Conservation (phyloP, 2,113 vertebrate genomes). For the Brevimyrus niger region DNA sequence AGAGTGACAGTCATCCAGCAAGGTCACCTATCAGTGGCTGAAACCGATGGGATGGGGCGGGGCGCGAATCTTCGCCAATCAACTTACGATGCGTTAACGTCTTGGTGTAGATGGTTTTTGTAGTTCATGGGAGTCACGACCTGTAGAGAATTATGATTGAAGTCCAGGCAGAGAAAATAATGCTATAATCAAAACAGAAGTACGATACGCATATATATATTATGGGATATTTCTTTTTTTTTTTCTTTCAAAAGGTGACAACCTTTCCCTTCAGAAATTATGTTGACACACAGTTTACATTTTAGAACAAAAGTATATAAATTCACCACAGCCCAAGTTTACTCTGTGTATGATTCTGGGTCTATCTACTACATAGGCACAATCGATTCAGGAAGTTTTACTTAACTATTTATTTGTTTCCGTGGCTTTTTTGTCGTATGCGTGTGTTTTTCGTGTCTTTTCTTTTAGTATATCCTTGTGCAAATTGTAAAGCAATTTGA, state of each 20-base stretch:
- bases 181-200: background rate
- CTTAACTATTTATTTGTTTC: background rate
- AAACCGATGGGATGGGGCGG: constrained; percentile 41
- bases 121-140: background rate
- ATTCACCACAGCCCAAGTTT: background rate
- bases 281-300: background rate
- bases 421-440: background rate
- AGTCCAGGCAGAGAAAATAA: background rate
- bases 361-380: background rate
- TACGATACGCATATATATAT: background rate
- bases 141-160: background rate
- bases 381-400: background rate
- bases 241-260: background rate
- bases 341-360: too few relatives aligned
- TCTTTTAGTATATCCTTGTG: background rate
- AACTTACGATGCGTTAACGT: background rate
- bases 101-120: background rate
- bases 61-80: constrained; percentile 17
- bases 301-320: background rate
- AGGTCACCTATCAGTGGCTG: constrained; percentile 20
- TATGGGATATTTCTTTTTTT: background rate
- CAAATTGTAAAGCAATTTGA: background rate
- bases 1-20: background rate
- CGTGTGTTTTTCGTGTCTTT: background rate
- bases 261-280: background rate